Conservation (phyloP, 2,797 vertebrate genomes). For the Yasuhikotakia modesta region DNA sequence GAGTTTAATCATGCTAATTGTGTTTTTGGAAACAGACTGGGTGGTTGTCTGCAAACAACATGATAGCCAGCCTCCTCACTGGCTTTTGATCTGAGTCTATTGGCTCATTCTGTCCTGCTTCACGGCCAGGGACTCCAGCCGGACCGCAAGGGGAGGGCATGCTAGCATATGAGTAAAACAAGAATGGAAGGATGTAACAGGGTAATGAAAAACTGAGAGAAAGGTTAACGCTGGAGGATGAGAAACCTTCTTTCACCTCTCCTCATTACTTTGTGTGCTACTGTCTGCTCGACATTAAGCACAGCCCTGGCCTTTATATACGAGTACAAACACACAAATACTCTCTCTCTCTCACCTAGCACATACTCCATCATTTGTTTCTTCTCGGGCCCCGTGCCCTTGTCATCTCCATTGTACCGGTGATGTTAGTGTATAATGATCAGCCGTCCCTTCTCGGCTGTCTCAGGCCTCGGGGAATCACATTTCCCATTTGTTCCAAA, state of each 20-base stretch:
- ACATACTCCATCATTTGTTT: slow-evolving; percentile 56
- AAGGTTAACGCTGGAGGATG: slow-evolving; percentile 31
- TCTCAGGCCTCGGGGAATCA: slow-evolving; percentile 64
- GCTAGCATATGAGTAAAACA: neutral
- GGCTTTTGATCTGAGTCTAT: slow-evolving; percentile 42
- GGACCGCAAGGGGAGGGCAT: slow-evolving; percentile 25
- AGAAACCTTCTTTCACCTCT: slow-evolving; percentile 37
- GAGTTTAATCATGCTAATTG: slow-evolving; percentile 10
- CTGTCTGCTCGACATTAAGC: slow-evolving; percentile 31
- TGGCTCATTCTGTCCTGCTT: slow-evolving; percentile 34
- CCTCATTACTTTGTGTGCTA: slow-evolving; percentile 39
- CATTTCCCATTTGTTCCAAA: slow-evolving; percentile 68
- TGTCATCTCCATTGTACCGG: slow-evolving; percentile 52
- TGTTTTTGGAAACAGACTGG: no score
- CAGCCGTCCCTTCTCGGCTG: slow-evolving; percentile 45
- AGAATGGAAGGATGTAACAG: slow-evolving; percentile 36
- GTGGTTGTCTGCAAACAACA: no score
- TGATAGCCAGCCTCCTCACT: neutral
- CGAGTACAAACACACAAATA: slow-evolving; percentile 37
- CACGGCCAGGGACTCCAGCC: slow-evolving; percentile 24
- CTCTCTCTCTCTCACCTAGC: slow-evolving; percentile 21
- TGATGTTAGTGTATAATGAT: slow-evolving; percentile 56
- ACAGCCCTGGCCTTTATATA: slow-evolving; percentile 35
- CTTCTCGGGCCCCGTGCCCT: slow-evolving; percentile 46
- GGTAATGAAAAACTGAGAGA: slow-evolving; percentile 38